Base-by-base conservation (phyloP, 1,140 invertebrate genomes). In the Drosophila kohkoa region DNA sequence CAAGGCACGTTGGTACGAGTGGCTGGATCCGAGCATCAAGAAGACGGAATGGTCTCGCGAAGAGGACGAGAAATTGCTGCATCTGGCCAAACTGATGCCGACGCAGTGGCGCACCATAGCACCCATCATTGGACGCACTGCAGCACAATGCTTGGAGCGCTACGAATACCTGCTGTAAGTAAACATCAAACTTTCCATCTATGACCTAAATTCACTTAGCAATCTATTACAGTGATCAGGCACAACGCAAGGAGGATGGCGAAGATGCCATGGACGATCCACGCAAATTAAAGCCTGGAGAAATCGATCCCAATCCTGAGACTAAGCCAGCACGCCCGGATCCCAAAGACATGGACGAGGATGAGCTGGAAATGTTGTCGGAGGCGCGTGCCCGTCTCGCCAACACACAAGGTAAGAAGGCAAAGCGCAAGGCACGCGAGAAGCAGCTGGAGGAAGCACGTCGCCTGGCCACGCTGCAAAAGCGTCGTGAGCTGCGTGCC, bases 341-440 rank as follows among this genome's bases (percentile, higher is more conserved):
- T 94, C 99, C 99, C n/a, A 98, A 99, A 87, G 99, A 99, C 92
- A 99, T 99, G 99, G 99, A 99, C 94, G 99, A 99, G 95, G 99
- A 99, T 95, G 98, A 99, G 93, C 92, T 99, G 88, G 99, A 99
- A 93, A 99, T 99, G 99, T 93, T 99, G 45, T 99, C 98, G 0
- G 99, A 99, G 94, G 99, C 99, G 2, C 94, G 99, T 86, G 99
- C 99, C 51, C 95, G 99, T 90, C 93, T 99, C 20, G 99, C 99
- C 1, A 99, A 99, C 92, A 99, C 99, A 1, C 99, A 99, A 92
- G 99, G 99, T 30, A 99, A 99, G 92, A 99, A 99, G 91, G 99
- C 99, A 0, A 99, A 99, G 91, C 94, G 99, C 32, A 99, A 99
- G 94, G 99, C 99, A 0, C 94, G 99, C 60, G 99, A 99, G 93